Percentiles rank a stretch among this genome's conserved stretches.
Evolutionary conservation across 2,113 vertebrate genomes (phyloP).

Genomic region (Progne subis): DNA sequence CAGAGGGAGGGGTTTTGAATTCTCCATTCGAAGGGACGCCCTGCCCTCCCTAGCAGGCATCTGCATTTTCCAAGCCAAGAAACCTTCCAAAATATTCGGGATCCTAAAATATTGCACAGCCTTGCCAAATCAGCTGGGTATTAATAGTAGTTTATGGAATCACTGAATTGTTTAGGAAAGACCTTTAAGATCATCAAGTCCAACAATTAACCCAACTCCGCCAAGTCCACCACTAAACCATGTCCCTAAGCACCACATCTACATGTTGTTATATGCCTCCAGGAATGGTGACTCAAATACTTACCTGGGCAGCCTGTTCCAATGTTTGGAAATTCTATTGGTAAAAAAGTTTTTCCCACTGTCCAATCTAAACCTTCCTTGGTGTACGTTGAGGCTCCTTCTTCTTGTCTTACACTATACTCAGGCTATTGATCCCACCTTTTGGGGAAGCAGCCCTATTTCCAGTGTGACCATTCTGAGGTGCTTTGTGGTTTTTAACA

Average conservation of each 20-base stretch:
- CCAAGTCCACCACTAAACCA: too few relatives aligned
- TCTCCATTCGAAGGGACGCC: too few relatives aligned
- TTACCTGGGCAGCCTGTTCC: background rate
- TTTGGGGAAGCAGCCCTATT: background rate
- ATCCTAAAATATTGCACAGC: background rate
- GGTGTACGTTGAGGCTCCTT: background rate
- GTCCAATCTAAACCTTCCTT: background rate
- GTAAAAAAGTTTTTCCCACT: background rate
- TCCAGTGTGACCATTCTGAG: background rate
- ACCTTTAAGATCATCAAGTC: background rate
- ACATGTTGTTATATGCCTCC: background rate
- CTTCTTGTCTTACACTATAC: background rate
- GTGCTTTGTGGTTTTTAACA: background rate
- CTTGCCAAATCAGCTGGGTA: background rate
- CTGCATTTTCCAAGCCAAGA: too few relatives aligned
- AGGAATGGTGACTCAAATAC: background rate
- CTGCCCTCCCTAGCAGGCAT: too few relatives aligned
- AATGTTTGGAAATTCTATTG: background rate
- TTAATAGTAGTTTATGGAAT: background rate
- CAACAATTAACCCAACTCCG: background rate
- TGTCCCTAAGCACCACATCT: background rate
- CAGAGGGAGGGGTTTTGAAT: too few relatives aligned
- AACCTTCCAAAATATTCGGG: background rate
- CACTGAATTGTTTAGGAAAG: background rate
- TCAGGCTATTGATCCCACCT: background rate